Base-by-base conservation (phyloP, 2,797 vertebrate genomes). In the Catostomus latipinnis region DNA sequence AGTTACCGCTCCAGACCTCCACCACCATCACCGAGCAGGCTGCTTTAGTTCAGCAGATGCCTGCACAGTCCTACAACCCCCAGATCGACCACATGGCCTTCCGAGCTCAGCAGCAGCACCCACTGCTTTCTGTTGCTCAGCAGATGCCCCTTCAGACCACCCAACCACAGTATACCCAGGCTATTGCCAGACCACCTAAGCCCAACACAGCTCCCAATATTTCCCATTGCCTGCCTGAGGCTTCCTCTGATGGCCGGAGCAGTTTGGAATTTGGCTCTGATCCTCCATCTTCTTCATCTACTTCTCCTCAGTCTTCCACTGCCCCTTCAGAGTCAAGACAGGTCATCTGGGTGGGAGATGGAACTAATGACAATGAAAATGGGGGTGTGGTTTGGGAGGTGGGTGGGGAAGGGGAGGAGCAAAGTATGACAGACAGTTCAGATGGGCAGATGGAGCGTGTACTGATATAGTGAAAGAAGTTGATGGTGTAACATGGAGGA, bases 81-180 rank as follows among this genome's bases (percentile, higher is more conserved):
- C 94, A 93, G 80, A 92, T 94, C 77, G 89, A 94, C 8, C 93
- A 94, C 79, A 94, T 94, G 93, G 91, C 92, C 86, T 93, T 94
- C 83, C 92, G 93, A 87, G 87, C 92, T 0, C 87, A 92, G 84
- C 86, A 93, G 79, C 92, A 93, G 87, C 91, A 93, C 63, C 92
- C 93, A 43, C 77, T 93, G 54, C 82, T 93, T 6, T 84, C 91
- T 0, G 78, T 88, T 13, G 82, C 92, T 5, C 92, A 91, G 81
- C 92, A 92, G 70, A 86, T 92, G 60, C 84, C 87, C 83, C 78
- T 78, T 9, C 78, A 84, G 48, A 84, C 80, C 89, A 87, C 77
- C 56, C 87, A 13, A 67, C 74, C 58, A 83, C 67, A 90, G 85
- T 4, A 88, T 75, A 77, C 75, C 81, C 92, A 90, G 74, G 83